Conservation (phyloP, 2,797 vertebrate species). For the Zalophus californianus region DNA sequence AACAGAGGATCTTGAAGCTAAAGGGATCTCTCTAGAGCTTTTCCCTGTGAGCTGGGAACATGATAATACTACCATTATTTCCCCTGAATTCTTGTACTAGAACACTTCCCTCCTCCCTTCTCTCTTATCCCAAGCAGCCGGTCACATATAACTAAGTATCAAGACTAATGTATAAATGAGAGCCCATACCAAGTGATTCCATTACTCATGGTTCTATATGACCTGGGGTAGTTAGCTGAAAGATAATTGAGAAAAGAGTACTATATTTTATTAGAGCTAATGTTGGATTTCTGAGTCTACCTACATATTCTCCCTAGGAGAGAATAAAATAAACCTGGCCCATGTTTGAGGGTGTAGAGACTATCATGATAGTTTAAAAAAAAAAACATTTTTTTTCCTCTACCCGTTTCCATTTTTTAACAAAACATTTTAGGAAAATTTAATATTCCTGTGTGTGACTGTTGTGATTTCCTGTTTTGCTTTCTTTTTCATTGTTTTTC, state of each 20-base stretch:
- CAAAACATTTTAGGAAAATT: slow-evolving; percentile 29
- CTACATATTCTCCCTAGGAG: neutral
- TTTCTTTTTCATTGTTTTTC: neutral
- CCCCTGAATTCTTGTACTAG: neutral
- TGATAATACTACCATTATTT: neutral
- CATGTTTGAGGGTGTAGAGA: neutral
- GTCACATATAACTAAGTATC: neutral
- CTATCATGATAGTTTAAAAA: neutral
- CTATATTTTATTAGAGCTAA: neutral
- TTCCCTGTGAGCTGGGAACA: neutral
- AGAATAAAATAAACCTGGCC: neutral
- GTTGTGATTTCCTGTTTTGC: neutral
- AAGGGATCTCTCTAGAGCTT: neutral
- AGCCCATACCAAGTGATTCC: neutral
- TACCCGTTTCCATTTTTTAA: neutral
- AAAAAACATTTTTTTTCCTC: neutral
- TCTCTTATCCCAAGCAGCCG: neutral
- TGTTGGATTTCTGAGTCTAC: neutral
- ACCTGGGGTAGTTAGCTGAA: neutral
- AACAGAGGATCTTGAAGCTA: neutral
- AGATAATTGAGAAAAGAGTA: neutral
- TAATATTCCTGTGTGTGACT: neutral
- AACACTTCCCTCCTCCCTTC: neutral
- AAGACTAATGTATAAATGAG: neutral
- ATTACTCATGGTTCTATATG: neutral